Percentiles rank a stretch among this genome's conserved stretches.
Conservation (phyloP, 2,797 vertebrate genomes). For the Champsocephalus gunnari region DNA sequence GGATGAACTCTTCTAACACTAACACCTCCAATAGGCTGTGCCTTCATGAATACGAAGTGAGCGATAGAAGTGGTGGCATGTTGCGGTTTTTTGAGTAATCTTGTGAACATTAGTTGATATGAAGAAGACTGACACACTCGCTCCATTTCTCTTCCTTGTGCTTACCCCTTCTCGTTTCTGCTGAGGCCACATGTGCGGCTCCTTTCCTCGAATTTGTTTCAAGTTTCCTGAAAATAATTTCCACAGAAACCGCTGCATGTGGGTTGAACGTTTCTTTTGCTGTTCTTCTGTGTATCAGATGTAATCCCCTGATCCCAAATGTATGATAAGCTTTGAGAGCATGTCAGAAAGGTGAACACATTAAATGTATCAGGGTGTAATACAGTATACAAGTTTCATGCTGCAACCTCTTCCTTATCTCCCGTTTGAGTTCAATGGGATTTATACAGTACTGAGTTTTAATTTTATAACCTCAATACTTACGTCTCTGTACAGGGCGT, state of each 20-base stretch:
- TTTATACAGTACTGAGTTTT: no score
- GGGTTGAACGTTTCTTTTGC: neutral
- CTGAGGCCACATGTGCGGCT: neutral
- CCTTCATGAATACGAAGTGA: neutral
- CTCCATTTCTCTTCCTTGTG: neutral
- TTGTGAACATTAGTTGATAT: neutral
- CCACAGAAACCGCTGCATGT: conserved; percentile 11
- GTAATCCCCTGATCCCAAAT: neutral
- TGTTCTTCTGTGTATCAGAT: neutral
- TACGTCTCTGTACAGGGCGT: neutral
- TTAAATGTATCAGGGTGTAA: neutral
- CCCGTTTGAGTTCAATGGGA: no score
- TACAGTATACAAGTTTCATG: neutral
- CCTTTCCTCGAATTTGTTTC: neutral
- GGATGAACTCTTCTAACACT: neutral
- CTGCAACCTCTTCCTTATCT: neutral
- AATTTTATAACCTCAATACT: no score
- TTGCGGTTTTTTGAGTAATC: neutral
- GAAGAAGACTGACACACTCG: neutral
- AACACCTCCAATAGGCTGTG: neutral
- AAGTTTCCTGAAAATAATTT: conserved; percentile 46
- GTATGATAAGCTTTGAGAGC: neutral
- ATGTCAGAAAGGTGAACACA: neutral
- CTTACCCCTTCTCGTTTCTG: neutral
- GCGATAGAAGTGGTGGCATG: accelerated